Base-by-base conservation (phyloP, 2,888 invertebrate genomes). In the Leptinotarsa rubiginosa region DNA sequence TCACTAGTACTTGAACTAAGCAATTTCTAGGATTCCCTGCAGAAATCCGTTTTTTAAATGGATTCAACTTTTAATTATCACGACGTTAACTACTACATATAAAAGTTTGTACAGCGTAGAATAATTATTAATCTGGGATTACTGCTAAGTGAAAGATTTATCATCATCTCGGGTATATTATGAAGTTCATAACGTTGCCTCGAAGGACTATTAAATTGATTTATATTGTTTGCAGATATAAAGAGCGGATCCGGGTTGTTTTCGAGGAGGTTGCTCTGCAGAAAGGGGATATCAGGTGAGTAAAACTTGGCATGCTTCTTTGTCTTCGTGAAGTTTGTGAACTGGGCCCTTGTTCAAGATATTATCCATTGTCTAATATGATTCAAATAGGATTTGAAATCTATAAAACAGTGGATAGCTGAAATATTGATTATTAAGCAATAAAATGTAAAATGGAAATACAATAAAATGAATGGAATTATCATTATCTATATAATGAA, bases 191-290 rank as follows among this genome's bases (percentile, higher is more conserved):
- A 69, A 69, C 56, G 69, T 69, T 47, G 69, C 56, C 69, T 56
- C 56, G 79, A 80, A 81, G 76, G 81, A 77, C 79, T 80, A 77
- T 81, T 75, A 82, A 81, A 79, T 80, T 81, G 80, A 82, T 82
- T 81, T 83, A 83, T 81, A 50, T 73, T 77, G 67, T 83, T 91
- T 92, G 80, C 91, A 94, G 94, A 86, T 90, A 91, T 83, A 92
- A 92, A 84, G 94, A 95, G 88, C 90, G 94, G 79, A 94, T 97
- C 80, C 93, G 95, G 85, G 89, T 96, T 81, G 90, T 95, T 20
- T 96, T 97, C 85, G 95, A 96, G 87, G 94, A 95, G 89, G 90
- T 94, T 81, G 91, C 92, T 70, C 89, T 95, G 79, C 93, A 94
- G 86, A 93, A 93, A 87, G 94, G 94, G 74, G 94, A 95, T 85